phyloP scores from a whole-genome alignment of 2,888 invertebrate genomes.

The Hypomecis punctinalis region DNA sequence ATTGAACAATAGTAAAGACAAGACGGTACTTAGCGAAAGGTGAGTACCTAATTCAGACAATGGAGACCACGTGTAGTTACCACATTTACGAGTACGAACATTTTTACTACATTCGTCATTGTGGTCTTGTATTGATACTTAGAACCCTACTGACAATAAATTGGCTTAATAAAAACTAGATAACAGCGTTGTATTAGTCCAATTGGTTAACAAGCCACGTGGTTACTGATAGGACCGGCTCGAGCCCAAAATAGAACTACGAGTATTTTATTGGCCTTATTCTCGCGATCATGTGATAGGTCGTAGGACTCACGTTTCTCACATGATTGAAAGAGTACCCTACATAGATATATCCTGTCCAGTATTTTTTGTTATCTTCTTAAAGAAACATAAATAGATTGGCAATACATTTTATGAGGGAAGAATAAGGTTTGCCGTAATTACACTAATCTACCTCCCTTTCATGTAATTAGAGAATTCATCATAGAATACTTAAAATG shows the following conservation, averaged over 20 bases:
- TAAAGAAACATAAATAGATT: constrained; percentile 7
- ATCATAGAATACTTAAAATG: too few species aligned
- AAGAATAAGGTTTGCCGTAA: too few species aligned
- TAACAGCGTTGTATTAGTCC: constrained; percentile 24
- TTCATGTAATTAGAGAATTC: too few species aligned
- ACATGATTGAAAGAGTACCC: constrained; percentile 7
- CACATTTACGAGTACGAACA: background rate
- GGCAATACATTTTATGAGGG: background rate
- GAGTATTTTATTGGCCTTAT: constrained; percentile 39
- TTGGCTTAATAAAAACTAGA: constrained; percentile 36
- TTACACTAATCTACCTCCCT: too few species aligned
- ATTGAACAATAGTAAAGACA: background rate
- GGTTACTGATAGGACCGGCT: constrained; percentile 32
- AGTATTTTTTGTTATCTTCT: background rate
- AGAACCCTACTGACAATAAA: constrained; percentile 26
- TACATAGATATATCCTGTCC: constrained; percentile 8
- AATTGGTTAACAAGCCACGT: constrained; percentile 41
- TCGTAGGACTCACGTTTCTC: constrained; percentile 29
- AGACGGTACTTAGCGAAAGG: background rate
- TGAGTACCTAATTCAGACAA: background rate
- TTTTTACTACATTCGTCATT: background rate
- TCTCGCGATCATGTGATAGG: constrained; percentile 28
- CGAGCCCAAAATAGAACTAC: constrained; percentile 58
- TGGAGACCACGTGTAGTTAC: background rate
- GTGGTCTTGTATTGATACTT: background rate